Conservation (phyloP, 1,140 invertebrate species). For the Ooceraea biroi region DNA sequence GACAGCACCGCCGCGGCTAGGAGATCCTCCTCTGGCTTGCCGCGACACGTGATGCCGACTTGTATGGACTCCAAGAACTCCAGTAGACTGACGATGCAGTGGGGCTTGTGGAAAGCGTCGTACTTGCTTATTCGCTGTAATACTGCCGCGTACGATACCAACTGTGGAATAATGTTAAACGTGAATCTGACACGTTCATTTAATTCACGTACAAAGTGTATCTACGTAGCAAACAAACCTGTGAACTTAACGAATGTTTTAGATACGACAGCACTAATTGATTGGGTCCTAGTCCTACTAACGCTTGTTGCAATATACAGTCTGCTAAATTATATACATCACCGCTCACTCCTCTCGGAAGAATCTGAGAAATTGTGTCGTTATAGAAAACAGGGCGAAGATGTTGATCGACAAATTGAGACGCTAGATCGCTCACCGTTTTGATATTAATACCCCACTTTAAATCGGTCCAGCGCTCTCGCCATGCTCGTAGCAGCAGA, state of each 20-base stretch:
- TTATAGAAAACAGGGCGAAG: neutral
- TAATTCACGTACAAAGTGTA: neutral
- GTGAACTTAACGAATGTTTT: conserved; percentile 95
- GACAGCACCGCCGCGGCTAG: conserved; percentile 91
- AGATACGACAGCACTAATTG: conserved; percentile 96
- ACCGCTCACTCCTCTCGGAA: conserved; percentile 94
- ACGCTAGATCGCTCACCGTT: conserved; percentile 87
- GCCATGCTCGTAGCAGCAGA: conserved; percentile 95
- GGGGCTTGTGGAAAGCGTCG: conserved; percentile 94
- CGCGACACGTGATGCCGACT: conserved; percentile 89
- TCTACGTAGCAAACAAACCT: conserved; percentile 83
- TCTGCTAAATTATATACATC: conserved; percentile 97
- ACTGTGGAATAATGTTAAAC: conserved; percentile 82
- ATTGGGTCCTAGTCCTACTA: conserved; percentile 96
- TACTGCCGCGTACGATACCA: conserved; percentile 96
- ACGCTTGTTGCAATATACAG: conserved; percentile 96
- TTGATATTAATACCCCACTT: conserved; percentile 98
- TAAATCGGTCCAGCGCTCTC: conserved; percentile 97
- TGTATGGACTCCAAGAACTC: conserved; percentile 94
- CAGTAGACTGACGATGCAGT: conserved; percentile 94
- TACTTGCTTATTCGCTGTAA: conserved; percentile 95
- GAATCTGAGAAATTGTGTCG: conserved; percentile 85
- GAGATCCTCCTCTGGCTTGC: conserved; percentile 93
- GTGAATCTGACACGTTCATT: neutral
- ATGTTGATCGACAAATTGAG: neutral